Evolutionary conservation across 2,113 vertebrate genomes (phyloP), one percentile per base, ranked within the genome.

Genomic region (Carassius auratus): DNA sequence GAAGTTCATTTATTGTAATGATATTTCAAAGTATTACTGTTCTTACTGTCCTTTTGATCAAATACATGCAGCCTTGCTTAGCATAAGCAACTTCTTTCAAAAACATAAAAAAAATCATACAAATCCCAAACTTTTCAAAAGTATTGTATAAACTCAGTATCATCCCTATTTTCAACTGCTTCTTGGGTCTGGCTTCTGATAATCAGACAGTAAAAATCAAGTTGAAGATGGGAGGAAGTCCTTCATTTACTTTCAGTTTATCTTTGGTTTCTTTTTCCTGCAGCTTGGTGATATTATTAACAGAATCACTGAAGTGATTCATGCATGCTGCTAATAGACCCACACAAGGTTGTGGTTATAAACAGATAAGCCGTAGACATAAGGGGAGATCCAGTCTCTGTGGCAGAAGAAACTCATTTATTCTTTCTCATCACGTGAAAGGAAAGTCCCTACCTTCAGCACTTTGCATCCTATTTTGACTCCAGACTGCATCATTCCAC

Each of bases 401-500:
- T 30, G 74, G 14, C 23, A 50, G 8, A 76, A 52, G n/a, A 61
- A 42, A 33, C 79, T 81, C 1, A 33, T 21, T 33, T 14, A 7
- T 79, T 23, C 10, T 42, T 42, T 12, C 59, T n/a, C 55, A 42
- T 12, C 55, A 15, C 55, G 61, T 14, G 33, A 5, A 78, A 21
- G 33, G 10, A 17, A 61, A 36, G 19, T 33, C 4, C 8, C 38
- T 95, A 99, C 98, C 93, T 99, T 99, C 0, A 98, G 12, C 5
- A 94, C 91, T 91, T 97, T 99, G 50, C 91, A 93, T 19, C 95
- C 95, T 87, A 98, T 26, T 0, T 97, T 99, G 38, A 95, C 89
- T 13, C 95, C 96, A 0, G 94, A 96, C 93, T 94, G 94, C 91
- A 98, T 80, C 97, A 99, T 99, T 83, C 98, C 98, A 1, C 99